A percentile compares a stretch with the other conserved stretches of the same genome.
phyloP scores from a whole-genome alignment of 2,113 vertebrate genomes.

The Coracopsis vasa region DNA sequence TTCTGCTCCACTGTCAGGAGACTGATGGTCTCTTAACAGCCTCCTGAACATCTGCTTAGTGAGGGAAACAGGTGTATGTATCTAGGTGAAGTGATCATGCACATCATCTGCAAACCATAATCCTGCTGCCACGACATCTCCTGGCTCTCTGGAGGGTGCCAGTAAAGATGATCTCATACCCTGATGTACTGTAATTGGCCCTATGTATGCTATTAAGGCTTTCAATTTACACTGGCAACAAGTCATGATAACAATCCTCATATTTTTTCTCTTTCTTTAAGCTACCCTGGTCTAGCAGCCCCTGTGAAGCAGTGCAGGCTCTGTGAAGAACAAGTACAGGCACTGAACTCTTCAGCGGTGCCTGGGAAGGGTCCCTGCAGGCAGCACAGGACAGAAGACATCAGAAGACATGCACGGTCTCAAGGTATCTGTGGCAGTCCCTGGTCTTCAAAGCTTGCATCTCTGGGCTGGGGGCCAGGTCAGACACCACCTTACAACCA shows the following conservation, averaged over 20 bases:
- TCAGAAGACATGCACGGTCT: background rate
- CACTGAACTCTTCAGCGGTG: background rate
- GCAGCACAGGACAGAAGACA: background rate
- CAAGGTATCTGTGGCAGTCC: background rate
- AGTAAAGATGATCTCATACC: constrained; percentile 7
- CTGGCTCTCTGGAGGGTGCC: constrained; percentile 9
- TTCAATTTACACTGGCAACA: constrained; percentile 9
- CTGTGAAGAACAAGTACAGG: background rate
- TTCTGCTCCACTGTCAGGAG: background rate
- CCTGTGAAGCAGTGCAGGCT: background rate
- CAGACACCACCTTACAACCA: background rate
- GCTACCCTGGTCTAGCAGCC: background rate
- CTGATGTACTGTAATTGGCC: background rate
- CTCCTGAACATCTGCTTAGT: background rate
- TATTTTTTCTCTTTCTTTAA: background rate
- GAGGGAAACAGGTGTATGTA: constrained; percentile 19
- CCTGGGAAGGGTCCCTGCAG: background rate
- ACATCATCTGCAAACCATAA: constrained; percentile 30
- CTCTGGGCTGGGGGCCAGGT: background rate
- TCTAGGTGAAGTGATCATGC: constrained; percentile 6
- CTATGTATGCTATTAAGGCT: background rate
- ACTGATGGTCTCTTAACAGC: constrained; percentile 24
- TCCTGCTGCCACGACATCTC: background rate
- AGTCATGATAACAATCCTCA: background rate
- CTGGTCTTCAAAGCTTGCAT: background rate